Percentiles rank a stretch among this genome's conserved stretches.
Conservation (phyloP, 1,140 invertebrate genomes). For the Tribolium madens region DNA sequence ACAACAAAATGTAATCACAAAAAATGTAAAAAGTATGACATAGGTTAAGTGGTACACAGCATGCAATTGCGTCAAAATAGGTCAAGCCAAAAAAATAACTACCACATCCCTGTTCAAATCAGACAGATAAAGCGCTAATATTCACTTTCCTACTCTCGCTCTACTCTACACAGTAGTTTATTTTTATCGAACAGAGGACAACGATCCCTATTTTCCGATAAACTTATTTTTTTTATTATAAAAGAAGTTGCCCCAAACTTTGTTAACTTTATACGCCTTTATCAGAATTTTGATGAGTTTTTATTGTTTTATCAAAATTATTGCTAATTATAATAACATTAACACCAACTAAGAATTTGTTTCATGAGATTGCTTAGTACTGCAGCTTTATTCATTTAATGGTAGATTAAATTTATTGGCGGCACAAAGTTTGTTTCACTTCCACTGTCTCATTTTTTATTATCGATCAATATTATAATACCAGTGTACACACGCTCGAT, state of each 20-base stretch:
- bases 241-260: conserved; percentile 2
- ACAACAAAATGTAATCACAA: conserved; percentile 25
- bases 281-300: conserved; percentile 12
- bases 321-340: not conserved
- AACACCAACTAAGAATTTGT: not conserved
- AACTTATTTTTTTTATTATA: conserved; percentile 9
- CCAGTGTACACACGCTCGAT: not conserved
- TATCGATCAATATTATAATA: not conserved
- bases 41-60: conserved; percentile 12
- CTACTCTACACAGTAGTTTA: not conserved
- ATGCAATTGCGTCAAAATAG: conserved; percentile 17
- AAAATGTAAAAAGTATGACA: conserved; percentile 21
- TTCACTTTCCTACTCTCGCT: not conserved
- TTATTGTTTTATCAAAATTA: not conserved
- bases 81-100: conserved; percentile 26
- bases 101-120: not conserved
- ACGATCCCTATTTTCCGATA: not conserved
- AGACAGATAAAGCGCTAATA: not conserved
- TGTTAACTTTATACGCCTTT: conserved; percentile 16
- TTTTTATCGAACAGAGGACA: conserved; percentile 2
- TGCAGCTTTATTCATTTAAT: not conserved
- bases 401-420: not conserved
- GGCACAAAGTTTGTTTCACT: not conserved
- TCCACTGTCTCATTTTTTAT: not conserved
- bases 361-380: not conserved